Base-by-base conservation (phyloP, 2,113 vertebrate species). In the Podarcis muralis region DNA sequence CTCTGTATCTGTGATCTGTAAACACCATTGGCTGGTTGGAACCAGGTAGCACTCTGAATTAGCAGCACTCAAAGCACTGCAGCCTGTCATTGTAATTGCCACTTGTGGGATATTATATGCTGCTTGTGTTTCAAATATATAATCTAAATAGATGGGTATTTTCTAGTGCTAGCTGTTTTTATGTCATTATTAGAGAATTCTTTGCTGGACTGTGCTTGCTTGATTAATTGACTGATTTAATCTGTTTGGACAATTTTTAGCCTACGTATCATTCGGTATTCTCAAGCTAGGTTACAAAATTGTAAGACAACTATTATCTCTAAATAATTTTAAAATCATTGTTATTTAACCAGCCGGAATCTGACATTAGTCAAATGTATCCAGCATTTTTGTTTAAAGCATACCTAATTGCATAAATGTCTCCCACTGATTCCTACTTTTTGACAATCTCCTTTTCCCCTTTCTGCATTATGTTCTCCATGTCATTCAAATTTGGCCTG, bases 181-280 rank as follows among this genome's bases (percentile, higher is more conserved):
- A 40, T 88, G 79, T 74, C 53, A 65, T 65, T 32, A 40, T 74
- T 30, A 32, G 16, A 75, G 2, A 74, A 30, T 75, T 53, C 53
- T 66, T 40, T 66, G 68, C 16, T 43, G 43, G 27, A 1, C 57
- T 18, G 18, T 76, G 5, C 32, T 85, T 82, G 5, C 32, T 81
- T 76, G 76, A 85, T 76, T 84, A 91, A 89, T 5, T 25, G 72
- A 30, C 30, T 43, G 27, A 79, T 85, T 35, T 71, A 22, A 74
- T 0, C 80, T 87, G 89, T 59, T 25, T 20, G 18, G 15, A 62
- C 1, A 15, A 5, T 62, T 62, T 15, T 62, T 62, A 62, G 59
- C 18, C 5, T 20, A 62, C 59, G 13, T 20, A 62, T 62, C 59
- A 62, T 62, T 20, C 18, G 3, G 15, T 18, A 1, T 20, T 20